Evolutionary conservation across 2,888 invertebrate genomes (phyloP), one percentile per base, ranked within the genome.

Genomic region (Eupithecia exiguata): DNA sequence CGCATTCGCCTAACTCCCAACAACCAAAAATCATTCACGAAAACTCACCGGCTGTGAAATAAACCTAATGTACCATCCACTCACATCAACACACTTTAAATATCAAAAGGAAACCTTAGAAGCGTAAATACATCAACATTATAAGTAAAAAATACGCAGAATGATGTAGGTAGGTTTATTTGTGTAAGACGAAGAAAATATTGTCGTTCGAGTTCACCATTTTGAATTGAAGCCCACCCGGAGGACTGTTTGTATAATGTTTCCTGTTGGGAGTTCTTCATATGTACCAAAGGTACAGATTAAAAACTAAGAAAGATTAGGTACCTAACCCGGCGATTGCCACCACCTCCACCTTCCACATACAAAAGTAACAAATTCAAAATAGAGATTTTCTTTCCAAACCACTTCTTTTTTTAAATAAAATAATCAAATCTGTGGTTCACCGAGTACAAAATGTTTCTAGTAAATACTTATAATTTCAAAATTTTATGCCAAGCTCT

Each of bases 11-110:
- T 79, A 71, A 75, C 79, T 79, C 74, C 75, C 74, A 76, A 70
- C 78, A 76, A 78, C 76, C 79, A 80, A 80, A 80, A 79, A 78
- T 80, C 80, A 79, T 79, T 79, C 78, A 78, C 76, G 69, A 78
- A 80, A 79, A 78, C 77, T 80, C 79, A 79, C 74, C 49, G 76
- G 65, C 76, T 79, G 74, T 79, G 68, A 79, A 77, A 78, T 77
- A 77, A 74, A 76, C 62, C 71, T 76, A 74, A 77, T 69, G 71
- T 69, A 66, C 67, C 62, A 73, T 69, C 58, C 69, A 69, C 30
- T 61, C 68, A 70, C 61, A 71, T 69, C 68, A 68, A 65, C 67
- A 69, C 38, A 71, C 40, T 66, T 46, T 69, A 69, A 65, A 63
- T 62, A 66, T 58, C 58, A 66, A 69, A 69, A 69, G 61, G 14